phyloP scores from a whole-genome alignment of 2,797 vertebrate species.

The Rhadinocentrus ornatus region DNA sequence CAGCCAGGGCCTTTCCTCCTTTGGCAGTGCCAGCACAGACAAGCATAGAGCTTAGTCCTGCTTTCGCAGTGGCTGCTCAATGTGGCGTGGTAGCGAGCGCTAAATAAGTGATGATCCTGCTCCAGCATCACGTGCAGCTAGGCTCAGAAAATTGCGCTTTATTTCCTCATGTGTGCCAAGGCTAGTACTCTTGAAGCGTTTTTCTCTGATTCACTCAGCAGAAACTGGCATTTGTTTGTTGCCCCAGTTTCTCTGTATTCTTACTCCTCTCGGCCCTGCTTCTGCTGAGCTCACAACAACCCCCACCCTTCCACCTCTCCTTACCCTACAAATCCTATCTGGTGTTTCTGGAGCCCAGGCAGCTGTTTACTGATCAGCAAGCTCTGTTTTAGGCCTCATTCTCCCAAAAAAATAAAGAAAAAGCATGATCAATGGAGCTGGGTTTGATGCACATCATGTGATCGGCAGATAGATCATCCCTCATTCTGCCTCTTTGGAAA shows the following conservation, averaged over 20 bases:
- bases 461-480: slow-evolving; percentile 25
- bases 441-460: slow-evolving; percentile 34
- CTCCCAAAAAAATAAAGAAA: slow-evolving; percentile 38
- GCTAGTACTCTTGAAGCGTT: slow-evolving; percentile 19
- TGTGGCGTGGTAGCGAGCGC: slow-evolving; percentile 60
- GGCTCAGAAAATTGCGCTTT: slow-evolving; percentile 40
- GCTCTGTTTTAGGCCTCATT: slow-evolving; percentile 33
- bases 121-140: slow-evolving; percentile 65
- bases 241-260: slow-evolving; percentile 18
- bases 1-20: slow-evolving; percentile 44
- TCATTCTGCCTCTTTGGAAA: slow-evolving; percentile 3
- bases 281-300: slow-evolving; percentile 51
- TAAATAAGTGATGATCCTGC: slow-evolving; percentile 77
- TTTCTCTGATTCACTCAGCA: slow-evolving; percentile 24
- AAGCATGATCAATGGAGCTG: slow-evolving; percentile 23
- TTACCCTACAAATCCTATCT: slow-evolving; percentile 47
- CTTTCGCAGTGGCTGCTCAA: slow-evolving; percentile 71
- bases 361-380: slow-evolving; percentile 64
- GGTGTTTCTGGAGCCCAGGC: slow-evolving; percentile 56
- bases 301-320: slow-evolving; percentile 7
- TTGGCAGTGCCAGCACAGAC: slow-evolving; percentile 41
- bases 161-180: slow-evolving; percentile 49
- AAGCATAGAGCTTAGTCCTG: slow-evolving; percentile 55
- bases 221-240: slow-evolving; percentile 9
- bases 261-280: slow-evolving; percentile 20